A percentile compares a stretch with the other conserved stretches of the same genome.
phyloP scores from a whole-genome alignment of 2,888 invertebrate genomes.

The Siphlonurus alternatus region DNA sequence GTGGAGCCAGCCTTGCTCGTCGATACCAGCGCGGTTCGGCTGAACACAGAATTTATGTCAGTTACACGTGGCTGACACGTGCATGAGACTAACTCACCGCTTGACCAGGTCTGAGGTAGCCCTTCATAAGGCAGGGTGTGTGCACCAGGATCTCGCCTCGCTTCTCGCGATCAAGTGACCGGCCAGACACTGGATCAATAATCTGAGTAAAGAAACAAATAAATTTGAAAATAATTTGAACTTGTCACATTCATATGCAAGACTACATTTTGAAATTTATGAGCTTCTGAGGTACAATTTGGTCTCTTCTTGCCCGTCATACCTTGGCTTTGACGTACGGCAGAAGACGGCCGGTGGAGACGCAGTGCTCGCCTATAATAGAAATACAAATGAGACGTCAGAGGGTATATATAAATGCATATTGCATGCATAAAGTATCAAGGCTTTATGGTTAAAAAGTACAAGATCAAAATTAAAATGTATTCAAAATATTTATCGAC shows the following conservation, averaged over 20 bases:
- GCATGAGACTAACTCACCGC: background rate
- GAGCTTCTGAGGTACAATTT: too few species aligned
- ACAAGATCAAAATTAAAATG: too few species aligned
- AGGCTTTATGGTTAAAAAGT: too few species aligned
- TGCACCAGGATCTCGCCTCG: conserved; percentile 28
- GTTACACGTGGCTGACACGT: too few species aligned
- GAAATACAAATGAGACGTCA: too few species aligned
- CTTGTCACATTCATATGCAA: too few species aligned
- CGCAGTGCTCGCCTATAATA: background rate
- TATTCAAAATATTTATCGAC: too few species aligned
- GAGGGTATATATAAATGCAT: too few species aligned
- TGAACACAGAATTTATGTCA: background rate
- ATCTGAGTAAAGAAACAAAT: background rate
- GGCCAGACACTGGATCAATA: conserved; percentile 13
- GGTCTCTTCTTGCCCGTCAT: too few species aligned
- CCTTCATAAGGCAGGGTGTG: conserved; percentile 30
- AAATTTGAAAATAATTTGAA: background rate
- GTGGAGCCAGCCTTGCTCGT: conserved; percentile 8
- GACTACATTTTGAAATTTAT: too few species aligned
- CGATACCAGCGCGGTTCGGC: background rate
- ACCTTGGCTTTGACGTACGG: conserved; percentile 6
- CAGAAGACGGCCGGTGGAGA: background rate
- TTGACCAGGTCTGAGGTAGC: conserved; percentile 21
- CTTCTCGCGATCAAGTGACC: conserved; percentile 20
- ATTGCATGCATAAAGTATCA: too few species aligned